These are phyloP conservation scores for Rhagoletis zephyria DNA, from an alignment of 1,140 invertebrate species.

Conservation along the genomic window DNA sequence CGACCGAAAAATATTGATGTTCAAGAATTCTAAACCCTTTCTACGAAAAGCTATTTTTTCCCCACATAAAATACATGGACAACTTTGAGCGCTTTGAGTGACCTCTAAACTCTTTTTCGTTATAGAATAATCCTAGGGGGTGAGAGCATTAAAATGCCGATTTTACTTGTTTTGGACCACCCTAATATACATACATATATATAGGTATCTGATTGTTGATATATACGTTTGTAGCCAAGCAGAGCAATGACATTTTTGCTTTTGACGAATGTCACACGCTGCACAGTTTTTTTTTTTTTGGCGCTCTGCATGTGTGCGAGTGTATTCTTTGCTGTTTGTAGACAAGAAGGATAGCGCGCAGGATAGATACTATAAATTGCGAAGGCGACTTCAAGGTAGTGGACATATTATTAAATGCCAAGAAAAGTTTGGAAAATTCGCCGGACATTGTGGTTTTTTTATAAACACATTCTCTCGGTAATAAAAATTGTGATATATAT, in stretches of 20 bases:
- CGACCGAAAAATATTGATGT: no score
- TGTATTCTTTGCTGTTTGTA: background rate
- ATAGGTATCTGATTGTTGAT: no score
- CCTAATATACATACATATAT: no score
- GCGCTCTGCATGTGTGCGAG: background rate
- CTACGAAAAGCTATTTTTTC: no score
- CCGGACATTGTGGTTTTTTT: background rate
- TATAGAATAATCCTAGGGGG: no score
- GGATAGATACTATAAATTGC: conserved; percentile 46
- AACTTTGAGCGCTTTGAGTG: no score
- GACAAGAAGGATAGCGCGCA: background rate
- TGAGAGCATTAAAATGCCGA: no score
- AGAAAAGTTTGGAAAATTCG: conserved; percentile 24
- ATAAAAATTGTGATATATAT: background rate
- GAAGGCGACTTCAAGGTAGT: conserved; percentile 24
- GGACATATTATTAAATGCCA: conserved; percentile 16
- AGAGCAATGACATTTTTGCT: conserved; percentile 50
- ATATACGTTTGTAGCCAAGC: background rate
- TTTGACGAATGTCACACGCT: conserved; percentile 39
- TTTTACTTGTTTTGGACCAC: no score
- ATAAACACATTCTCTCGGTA: no score
- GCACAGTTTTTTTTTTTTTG: background rate
- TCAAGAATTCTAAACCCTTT: no score
- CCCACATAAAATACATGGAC: no score
- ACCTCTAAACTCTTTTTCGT: no score